Evolutionary conservation across 1,140 invertebrate genomes (phyloP).

Genomic region (Holotrichia oblita): DNA sequence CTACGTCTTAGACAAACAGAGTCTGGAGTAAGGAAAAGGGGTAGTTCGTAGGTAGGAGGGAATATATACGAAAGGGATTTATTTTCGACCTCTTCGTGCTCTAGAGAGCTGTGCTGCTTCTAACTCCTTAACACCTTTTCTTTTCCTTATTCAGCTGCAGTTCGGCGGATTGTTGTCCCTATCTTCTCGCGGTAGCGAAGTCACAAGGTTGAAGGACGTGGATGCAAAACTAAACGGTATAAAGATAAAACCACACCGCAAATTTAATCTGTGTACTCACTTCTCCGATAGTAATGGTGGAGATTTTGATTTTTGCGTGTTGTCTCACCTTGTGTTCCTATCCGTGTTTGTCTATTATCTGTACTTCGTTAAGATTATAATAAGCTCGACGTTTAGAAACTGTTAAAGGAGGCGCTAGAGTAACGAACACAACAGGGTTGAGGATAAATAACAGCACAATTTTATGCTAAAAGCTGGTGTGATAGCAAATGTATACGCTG

Average conservation of each 20-base stretch:
- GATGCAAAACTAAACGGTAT: background rate
- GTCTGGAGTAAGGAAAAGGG: background rate
- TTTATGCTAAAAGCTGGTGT: background rate
- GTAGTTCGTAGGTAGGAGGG: background rate
- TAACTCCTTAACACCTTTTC: slow-evolving; percentile 41
- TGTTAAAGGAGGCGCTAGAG: background rate
- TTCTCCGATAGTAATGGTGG: slow-evolving; percentile 43
- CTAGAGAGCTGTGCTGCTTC: background rate
- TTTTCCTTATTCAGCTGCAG: slow-evolving; percentile 21
- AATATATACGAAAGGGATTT: slow-evolving; percentile 55
- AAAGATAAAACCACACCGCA: background rate
- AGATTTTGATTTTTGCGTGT: slow-evolving; percentile 45
- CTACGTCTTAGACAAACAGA: slow-evolving; percentile 56
- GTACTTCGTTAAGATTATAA: slow-evolving; percentile 45
- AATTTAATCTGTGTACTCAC: slow-evolving; percentile 47
- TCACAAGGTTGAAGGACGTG: background rate
- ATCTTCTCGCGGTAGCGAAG: background rate
- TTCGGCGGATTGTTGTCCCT: background rate
- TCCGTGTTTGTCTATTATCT: slow-evolving; percentile 44
- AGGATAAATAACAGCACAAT: background rate
- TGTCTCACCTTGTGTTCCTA: background rate
- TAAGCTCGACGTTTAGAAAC: slow-evolving; percentile 27
- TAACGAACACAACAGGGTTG: background rate
- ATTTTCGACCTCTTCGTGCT: slow-evolving; percentile 47
- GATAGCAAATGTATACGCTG: background rate